These are phyloP conservation scores for Anthrax anthrax DNA, from an alignment of 2,888 invertebrate species.

Conservation along the genomic window DNA sequence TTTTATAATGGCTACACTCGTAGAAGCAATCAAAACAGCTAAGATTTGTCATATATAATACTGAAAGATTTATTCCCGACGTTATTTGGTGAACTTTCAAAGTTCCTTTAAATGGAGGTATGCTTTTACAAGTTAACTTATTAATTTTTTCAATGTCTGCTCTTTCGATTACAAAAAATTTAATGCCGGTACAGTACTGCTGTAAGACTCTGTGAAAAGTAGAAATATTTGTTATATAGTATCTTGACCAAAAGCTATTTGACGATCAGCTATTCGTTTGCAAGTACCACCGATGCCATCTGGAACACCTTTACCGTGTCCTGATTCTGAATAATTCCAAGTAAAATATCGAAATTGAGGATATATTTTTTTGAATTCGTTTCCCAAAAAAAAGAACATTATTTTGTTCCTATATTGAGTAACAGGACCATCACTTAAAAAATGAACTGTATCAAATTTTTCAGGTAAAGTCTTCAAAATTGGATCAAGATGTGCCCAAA, in stretches of 20 bases:
- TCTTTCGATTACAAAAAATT: no score
- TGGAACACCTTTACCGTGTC: not conserved
- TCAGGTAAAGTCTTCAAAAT: not conserved
- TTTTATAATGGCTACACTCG: no score
- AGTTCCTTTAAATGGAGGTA: no score
- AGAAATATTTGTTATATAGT: not conserved
- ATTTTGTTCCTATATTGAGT: constrained; percentile 1
- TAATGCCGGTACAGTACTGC: not conserved
- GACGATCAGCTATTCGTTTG: not conserved
- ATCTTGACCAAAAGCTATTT: not conserved
- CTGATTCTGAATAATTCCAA: not conserved
- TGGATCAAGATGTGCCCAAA: constrained; percentile 1
- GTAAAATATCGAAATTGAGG: not conserved
- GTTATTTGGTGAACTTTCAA: no score
- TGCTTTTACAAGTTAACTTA: no score
- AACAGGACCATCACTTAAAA: constrained; percentile 1
- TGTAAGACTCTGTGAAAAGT: not conserved
- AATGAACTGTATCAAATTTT: not conserved
- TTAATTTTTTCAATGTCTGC: no score
- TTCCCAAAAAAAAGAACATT: not conserved
- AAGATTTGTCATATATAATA: no score
- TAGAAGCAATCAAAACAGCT: no score
- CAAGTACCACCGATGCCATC: not conserved
- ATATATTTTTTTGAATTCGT: no score
- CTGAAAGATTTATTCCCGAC: no score